phyloP scores from a whole-genome alignment of 2,888 invertebrate genomes.

The Drosophila longiperda region DNA sequence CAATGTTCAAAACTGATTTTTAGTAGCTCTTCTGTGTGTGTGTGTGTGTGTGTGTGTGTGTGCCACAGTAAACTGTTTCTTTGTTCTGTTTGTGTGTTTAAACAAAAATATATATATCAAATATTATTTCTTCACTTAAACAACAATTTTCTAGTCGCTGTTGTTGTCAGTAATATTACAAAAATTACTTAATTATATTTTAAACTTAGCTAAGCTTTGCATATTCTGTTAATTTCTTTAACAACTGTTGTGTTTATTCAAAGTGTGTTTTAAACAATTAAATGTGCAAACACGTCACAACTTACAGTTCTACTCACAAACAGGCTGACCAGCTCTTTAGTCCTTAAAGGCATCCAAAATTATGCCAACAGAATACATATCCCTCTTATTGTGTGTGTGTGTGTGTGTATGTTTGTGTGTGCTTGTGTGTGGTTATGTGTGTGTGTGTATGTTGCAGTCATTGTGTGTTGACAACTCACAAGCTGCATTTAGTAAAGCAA shows the following conservation, averaged over 20 bases:
- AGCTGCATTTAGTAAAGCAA: constrained; percentile 81
- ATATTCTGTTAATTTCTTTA: background rate
- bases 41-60: constrained; percentile 2
- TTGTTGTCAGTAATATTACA: too few species aligned
- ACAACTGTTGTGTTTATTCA: background rate
- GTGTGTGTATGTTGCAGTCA: constrained; percentile 21
- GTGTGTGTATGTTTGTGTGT: background rate
- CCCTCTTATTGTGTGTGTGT: background rate
- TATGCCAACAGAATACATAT: background rate
- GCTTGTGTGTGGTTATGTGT: background rate
- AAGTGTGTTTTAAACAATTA: constrained; percentile 5
- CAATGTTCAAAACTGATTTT: constrained; percentile 11
- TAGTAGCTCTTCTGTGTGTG: background rate
- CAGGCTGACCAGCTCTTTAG: constrained; percentile 16
- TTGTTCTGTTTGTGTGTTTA: background rate
- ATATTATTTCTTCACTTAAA: background rate
- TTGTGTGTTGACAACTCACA: constrained; percentile 75
- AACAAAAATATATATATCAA: background rate
- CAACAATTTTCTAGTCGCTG: background rate
- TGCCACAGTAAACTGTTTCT: background rate
- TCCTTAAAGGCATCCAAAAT: background rate
- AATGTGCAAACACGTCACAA: constrained; percentile 5
- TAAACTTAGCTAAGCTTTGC: too few species aligned
- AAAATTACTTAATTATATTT: background rate
- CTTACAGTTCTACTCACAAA: background rate